Evolutionary conservation across 2,113 vertebrate genomes (phyloP), one percentile per base, ranked within the genome.

Genomic region (Pteruthius melanotis): DNA sequence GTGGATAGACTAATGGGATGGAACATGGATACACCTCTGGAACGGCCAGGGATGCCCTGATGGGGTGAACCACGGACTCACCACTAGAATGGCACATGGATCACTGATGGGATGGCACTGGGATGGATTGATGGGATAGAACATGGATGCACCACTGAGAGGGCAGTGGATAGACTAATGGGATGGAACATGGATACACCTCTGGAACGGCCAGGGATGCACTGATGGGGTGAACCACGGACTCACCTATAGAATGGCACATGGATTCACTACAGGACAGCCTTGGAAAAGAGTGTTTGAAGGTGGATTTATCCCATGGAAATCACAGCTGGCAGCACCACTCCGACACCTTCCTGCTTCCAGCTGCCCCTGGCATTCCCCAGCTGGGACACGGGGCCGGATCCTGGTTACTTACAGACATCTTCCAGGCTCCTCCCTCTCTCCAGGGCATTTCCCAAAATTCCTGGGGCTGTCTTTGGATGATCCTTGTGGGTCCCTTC

Each of bases 351-450:
- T 3, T 0, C 69, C 31, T 3, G 28, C n/a, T 30, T 22, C 74
- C 20, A 1, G 24, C 23, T 19, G 54, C 60, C 50, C 16, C 0
- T 0, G 37, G 21, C 37, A 4, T 30, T 37, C 37, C 70, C 42
- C 61, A 23, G 0, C 16, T 0, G 2, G 77, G 22, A 40, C 9
- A 0, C 3, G 1, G 23, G 5, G 24, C 10, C 0, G 0, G 15
- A 63, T 11, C 0, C 21, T 0, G 0, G 8, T 5, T 13, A 18
- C 63, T 23, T 2, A 27, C 0, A 0, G 37, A 17, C 2, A 2
- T 30, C 6, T 53, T 6, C 10, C 75, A 5, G 10, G 30, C 60
- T 66, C 64, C 54, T 59, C 16, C 72, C 63, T 2, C 68, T 10
- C 44, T 8, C 61, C 37, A 4, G 2, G 1, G 3, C 9, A 4